Percentiles rank a stretch among this genome's conserved stretches.
These are phyloP conservation scores for Athene noctua DNA, from an alignment of 2,113 vertebrate species.

Conservation along the genomic window DNA sequence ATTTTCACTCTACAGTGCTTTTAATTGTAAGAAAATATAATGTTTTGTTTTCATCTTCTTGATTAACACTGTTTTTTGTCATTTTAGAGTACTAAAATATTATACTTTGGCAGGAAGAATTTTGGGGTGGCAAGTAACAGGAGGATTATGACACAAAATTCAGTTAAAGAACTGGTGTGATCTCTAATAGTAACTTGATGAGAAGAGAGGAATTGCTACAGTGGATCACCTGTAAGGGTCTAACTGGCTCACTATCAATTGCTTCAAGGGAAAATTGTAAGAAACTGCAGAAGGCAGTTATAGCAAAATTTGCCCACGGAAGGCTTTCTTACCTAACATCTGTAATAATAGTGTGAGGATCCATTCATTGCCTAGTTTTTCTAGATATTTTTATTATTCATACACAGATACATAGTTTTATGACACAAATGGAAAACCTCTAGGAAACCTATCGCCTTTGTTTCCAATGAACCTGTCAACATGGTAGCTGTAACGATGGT, in stretches of 20 bases:
- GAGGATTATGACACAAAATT: neutral
- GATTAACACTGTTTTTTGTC: neutral
- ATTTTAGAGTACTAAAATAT: neutral
- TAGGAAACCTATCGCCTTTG: neutral
- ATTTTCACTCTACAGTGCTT: neutral
- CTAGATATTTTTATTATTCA: neutral
- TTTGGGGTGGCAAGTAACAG: neutral
- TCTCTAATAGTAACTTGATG: neutral
- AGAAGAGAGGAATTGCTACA: neutral
- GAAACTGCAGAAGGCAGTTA: neutral
- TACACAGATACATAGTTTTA: neutral
- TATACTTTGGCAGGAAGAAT: neutral
- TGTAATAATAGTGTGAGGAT: neutral
- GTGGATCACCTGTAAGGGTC: neutral
- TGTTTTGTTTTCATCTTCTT: neutral
- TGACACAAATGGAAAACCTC: neutral
- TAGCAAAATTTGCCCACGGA: neutral
- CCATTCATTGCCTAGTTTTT: neutral
- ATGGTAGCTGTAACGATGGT: accelerated
- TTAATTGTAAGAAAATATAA: neutral
- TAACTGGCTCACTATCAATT: neutral
- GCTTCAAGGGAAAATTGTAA: neutral
- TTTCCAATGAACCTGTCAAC: neutral
- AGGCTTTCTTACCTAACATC: neutral
- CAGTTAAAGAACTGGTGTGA: neutral